A percentile compares a stretch with the other conserved stretches of the same genome.
These are phyloP conservation scores for Cartodere bifasciata DNA, from an alignment of 2,888 invertebrate species.

Conservation along the genomic window DNA sequence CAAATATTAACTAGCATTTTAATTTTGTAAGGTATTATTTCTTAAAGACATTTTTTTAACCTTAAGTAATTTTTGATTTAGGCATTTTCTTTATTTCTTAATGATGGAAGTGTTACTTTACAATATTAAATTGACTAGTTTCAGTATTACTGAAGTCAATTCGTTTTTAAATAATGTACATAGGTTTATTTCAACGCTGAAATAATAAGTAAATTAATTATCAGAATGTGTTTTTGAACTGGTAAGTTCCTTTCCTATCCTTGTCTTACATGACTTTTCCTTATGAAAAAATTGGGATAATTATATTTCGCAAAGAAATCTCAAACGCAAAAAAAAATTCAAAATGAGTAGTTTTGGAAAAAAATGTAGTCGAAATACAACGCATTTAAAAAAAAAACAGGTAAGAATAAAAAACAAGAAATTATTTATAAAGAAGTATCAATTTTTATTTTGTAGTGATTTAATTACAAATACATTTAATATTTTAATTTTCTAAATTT, in stretches of 20 bases:
- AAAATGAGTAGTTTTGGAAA: too few relatives aligned
- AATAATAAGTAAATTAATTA: conserved; percentile 32
- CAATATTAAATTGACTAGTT: conserved; percentile 26
- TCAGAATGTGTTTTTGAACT: conserved; percentile 35
- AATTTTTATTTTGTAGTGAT: too few relatives aligned
- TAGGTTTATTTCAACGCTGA: conserved; percentile 34
- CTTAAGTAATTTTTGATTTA: conserved; percentile 14
- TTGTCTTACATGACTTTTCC: background rate
- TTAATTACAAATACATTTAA: too few relatives aligned
- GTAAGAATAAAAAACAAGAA: too few relatives aligned
- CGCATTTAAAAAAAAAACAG: too few relatives aligned
- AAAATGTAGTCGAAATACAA: too few relatives aligned
- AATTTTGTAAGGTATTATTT: conserved; percentile 23
- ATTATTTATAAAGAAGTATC: too few relatives aligned
- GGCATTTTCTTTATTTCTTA: too few relatives aligned
- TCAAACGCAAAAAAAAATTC: too few relatives aligned
- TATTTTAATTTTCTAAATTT: too few relatives aligned
- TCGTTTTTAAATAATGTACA: conserved; percentile 34
- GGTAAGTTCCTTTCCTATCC: conserved; percentile 16
- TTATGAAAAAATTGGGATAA: too few relatives aligned
- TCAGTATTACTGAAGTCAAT: conserved; percentile 34
- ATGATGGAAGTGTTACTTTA: conserved; percentile 20
- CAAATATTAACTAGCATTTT: conserved; percentile 30
- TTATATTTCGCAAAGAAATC: too few relatives aligned
- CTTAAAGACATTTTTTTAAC: conserved; percentile 16